phyloP scores from a whole-genome alignment of 2,888 invertebrate species.

The Drosophila nr. medialis region DNA sequence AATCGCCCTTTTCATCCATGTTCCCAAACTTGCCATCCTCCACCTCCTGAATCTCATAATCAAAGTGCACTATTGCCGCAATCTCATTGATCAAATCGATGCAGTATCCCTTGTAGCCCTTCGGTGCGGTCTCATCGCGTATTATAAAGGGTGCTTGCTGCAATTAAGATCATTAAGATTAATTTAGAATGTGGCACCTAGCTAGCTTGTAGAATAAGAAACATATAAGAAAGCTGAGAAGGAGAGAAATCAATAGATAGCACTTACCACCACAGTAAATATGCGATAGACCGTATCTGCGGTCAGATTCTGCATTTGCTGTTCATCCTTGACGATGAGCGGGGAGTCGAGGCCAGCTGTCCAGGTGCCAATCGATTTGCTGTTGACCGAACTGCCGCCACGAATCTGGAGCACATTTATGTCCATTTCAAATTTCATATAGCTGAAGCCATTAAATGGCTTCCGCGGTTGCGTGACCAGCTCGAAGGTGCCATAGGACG shows the following conservation, averaged over 20 bases:
- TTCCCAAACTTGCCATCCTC: constrained; percentile 94
- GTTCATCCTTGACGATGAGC: constrained; percentile 88
- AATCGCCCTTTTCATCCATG: constrained; percentile 93
- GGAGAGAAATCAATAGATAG: not conserved
- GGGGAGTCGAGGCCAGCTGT: constrained; percentile 90
- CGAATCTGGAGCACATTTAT: constrained; percentile 89
- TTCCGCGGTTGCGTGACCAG: constrained; percentile 87
- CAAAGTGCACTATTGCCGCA: constrained; percentile 92
- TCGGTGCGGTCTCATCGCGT: constrained; percentile 88
- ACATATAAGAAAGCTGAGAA: not conserved
- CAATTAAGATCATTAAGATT: not conserved
- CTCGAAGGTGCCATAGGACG: constrained; percentile 89
- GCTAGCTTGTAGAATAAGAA: not conserved
- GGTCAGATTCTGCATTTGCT: constrained; percentile 90
- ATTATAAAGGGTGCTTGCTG: constrained; percentile 94
- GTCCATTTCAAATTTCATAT: constrained; percentile 91
- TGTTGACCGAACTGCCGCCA: constrained; percentile 90
- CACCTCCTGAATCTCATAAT: constrained; percentile 93
- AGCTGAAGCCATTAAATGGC: constrained; percentile 89
- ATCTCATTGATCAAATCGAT: constrained; percentile 97
- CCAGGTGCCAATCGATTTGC: constrained; percentile 91
- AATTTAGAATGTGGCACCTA: not conserved
- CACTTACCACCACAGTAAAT: constrained; percentile 92
- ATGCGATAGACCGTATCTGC: constrained; percentile 94
- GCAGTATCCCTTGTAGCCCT: constrained; percentile 94